phyloP scores from a whole-genome alignment of 2,888 invertebrate genomes.

The Spodoptera littoralis region DNA sequence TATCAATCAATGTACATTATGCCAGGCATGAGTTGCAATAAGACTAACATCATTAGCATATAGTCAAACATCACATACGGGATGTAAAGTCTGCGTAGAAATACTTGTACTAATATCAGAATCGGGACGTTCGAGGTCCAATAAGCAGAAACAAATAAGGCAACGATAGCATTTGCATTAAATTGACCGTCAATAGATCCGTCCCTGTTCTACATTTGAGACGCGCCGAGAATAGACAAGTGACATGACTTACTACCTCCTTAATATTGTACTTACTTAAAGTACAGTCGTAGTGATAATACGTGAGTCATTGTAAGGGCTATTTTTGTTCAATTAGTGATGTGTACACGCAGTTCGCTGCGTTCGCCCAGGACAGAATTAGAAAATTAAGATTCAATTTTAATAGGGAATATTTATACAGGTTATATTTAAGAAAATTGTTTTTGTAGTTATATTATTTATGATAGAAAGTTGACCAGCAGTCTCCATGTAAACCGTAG shows the following conservation, averaged over 20 bases:
- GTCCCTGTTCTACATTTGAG: slow-evolving; percentile 74
- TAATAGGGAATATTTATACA: too few relatives aligned
- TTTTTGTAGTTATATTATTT: too few relatives aligned
- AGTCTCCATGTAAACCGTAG: too few relatives aligned
- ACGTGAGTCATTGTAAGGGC: too few relatives aligned
- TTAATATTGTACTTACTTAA: slow-evolving; percentile 23
- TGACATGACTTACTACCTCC: slow-evolving; percentile 59
- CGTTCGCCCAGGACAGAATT: too few relatives aligned
- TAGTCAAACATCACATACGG: slow-evolving; percentile 31
- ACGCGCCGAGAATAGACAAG: slow-evolving; percentile 65
- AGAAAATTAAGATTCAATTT: too few relatives aligned
- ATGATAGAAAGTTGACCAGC: too few relatives aligned
- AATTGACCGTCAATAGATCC: slow-evolving; percentile 79
- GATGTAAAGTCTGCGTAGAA: slow-evolving; percentile 23
- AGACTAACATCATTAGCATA: slow-evolving; percentile 67
- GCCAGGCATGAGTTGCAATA: slow-evolving; percentile 63
- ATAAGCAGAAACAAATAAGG: slow-evolving; percentile 68
- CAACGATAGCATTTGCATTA: slow-evolving; percentile 72
- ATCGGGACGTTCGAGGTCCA: slow-evolving; percentile 56
- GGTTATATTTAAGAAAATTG: too few relatives aligned
- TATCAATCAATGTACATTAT: slow-evolving; percentile 74
- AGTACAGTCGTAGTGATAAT: not conserved
- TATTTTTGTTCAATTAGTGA: too few relatives aligned
- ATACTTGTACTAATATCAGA: slow-evolving; percentile 32
- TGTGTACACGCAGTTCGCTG: too few relatives aligned